Evolutionary conservation across 1,140 invertebrate genomes (phyloP).

Genomic region (Neotoxoptera formosana): DNA sequence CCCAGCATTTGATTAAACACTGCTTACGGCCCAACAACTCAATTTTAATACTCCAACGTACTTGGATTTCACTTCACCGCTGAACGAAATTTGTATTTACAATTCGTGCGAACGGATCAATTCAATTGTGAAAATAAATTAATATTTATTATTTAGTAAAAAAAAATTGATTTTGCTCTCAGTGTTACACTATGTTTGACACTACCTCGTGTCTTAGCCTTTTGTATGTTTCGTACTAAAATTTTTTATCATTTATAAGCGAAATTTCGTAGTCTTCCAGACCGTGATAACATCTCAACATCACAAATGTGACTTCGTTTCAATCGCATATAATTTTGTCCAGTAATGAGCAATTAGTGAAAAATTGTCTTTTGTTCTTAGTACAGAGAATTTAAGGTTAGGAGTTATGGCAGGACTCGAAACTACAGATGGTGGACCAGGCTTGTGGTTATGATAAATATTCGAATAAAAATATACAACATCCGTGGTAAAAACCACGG

Average conservation of each 20-base stretch:
- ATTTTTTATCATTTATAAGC: slow-evolving; percentile 22
- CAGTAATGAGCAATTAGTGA: slow-evolving; percentile 19
- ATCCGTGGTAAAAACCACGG: not conserved
- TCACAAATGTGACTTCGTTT: slow-evolving; percentile 20
- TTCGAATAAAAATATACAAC: not conserved
- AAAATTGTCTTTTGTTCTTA: slow-evolving; percentile 27
- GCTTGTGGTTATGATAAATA: not conserved
- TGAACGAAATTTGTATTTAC: not conserved
- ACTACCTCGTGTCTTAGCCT: slow-evolving; percentile 52
- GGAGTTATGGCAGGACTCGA: not conserved
- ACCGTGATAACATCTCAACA: slow-evolving; percentile 21
- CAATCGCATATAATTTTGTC: not conserved
- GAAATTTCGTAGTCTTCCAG: not conserved
- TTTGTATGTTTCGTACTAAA: slow-evolving; percentile 9
- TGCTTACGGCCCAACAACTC: not conserved
- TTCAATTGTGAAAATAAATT: not conserved
- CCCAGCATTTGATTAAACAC: slow-evolving; percentile 49
- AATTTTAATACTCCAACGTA: not conserved
- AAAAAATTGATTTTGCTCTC: not conserved
- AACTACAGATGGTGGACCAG: not conserved
- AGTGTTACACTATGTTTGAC: not conserved
- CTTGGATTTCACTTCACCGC: not conserved
- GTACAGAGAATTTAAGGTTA: not conserved
- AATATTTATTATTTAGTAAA: not conserved
- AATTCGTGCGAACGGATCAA: not conserved